Conservation (phyloP, 2,113 vertebrate genomes). For the Seriola quinqueradiata region DNA sequence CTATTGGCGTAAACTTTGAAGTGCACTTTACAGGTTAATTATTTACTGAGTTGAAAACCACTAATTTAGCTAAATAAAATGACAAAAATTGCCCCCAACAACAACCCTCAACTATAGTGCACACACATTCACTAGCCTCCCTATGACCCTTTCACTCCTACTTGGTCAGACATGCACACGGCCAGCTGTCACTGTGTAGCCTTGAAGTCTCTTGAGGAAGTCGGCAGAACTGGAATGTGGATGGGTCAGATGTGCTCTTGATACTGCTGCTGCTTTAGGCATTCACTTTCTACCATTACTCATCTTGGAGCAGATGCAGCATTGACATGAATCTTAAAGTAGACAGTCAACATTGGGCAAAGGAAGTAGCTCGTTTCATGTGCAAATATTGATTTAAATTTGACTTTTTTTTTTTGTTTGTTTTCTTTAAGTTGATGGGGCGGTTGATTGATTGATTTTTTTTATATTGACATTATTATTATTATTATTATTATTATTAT, state of each 20-base stretch:
- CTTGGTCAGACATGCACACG: background rate
- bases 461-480: background rate
- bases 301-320: slow-evolving; percentile 20
- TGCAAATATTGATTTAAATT: background rate
- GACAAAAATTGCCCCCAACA: no score
- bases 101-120: no score
- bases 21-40: no score
- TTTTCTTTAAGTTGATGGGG: background rate
- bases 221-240: slow-evolving; percentile 61
- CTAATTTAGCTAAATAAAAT: no score
- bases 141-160: slow-evolving; percentile 29
- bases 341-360: background rate
- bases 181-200: slow-evolving; percentile 60
- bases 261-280: slow-evolving; percentile 21
- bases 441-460: background rate
- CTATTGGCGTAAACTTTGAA: no score
- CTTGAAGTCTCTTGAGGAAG: slow-evolving; percentile 49
- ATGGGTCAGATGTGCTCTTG: slow-evolving; percentile 31
- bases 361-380: background rate
- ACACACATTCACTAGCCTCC: background rate
- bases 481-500: no score
- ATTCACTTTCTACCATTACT: slow-evolving; percentile 39
- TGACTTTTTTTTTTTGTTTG: no score
- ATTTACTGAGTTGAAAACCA: no score
- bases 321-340: background rate